phyloP scores from a whole-genome alignment of 2,113 vertebrate species.

The Myodes glareolus region DNA sequence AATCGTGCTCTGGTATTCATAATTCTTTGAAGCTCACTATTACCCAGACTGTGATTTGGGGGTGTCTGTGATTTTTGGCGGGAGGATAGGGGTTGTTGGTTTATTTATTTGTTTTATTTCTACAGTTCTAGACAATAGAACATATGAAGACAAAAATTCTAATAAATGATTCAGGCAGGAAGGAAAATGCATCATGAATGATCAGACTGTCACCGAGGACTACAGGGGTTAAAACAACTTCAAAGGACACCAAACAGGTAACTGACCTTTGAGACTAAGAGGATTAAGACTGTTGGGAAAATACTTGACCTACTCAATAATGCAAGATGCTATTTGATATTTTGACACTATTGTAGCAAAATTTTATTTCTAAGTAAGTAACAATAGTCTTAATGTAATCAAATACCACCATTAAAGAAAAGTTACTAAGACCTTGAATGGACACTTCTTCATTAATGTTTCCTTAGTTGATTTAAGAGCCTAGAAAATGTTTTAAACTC shows the following conservation, averaged over 20 bases:
- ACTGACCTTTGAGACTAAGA: slow-evolving; percentile 5
- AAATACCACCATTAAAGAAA: neutral
- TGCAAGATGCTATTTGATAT: neutral
- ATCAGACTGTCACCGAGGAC: neutral
- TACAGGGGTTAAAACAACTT: neutral
- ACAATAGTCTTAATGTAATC: slow-evolving; percentile 8
- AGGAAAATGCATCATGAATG: neutral
- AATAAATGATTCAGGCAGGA: slow-evolving; percentile 10
- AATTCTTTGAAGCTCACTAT: neutral
- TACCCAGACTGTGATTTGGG: neutral
- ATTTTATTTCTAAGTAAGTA: slow-evolving; percentile 29
- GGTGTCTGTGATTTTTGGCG: too few relatives aligned
- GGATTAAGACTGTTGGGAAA: neutral
- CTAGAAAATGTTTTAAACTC: neutral
- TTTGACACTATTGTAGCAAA: slow-evolving; percentile 11
- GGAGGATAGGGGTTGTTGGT: neutral
- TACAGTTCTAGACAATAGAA: neutral
- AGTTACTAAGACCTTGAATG: neutral
- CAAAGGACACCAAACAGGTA: neutral
- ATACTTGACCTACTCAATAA: neutral
- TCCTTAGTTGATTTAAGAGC: slow-evolving; percentile 8
- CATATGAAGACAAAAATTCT: slow-evolving; percentile 17
- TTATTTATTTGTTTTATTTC: neutral
- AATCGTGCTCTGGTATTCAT: neutral
- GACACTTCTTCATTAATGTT: neutral